Conservation (phyloP, 2,888 invertebrate genomes). For the Venustoraphidia nigricollis region DNA sequence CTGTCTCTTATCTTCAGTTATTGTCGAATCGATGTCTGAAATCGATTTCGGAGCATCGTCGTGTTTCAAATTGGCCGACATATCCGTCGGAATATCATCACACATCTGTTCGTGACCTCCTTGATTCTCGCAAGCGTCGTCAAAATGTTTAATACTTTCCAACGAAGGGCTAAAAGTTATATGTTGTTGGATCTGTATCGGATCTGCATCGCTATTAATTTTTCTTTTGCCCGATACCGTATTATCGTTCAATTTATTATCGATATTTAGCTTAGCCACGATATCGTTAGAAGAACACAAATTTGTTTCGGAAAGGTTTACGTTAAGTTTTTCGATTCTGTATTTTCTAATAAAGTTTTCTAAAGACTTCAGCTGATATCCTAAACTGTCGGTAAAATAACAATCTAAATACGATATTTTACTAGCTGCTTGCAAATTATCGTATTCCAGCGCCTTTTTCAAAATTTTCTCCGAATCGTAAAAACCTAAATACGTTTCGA, state of each 20-base stretch:
- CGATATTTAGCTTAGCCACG: too few relatives aligned
- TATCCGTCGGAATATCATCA: not conserved
- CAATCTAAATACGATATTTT: constrained; percentile 26
- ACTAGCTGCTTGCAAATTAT: constrained; percentile 27
- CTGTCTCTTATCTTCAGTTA: constrained; percentile 2
- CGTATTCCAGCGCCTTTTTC: constrained; percentile 22
- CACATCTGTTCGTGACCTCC: constrained; percentile 23
- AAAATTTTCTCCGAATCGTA: constrained; percentile 26
- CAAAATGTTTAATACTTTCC: constrained; percentile 28
- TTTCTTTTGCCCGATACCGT: not conserved
- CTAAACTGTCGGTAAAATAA: constrained; percentile 27
- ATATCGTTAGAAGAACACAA: too few relatives aligned
- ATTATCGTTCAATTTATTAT: not conserved
- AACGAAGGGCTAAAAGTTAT: constrained; percentile 26
- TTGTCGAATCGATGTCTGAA: not conserved
- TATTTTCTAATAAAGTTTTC: constrained; percentile 14
- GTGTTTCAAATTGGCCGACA: not conserved
- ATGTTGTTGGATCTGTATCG: constrained; percentile 14
- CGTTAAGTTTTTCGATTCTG: not conserved
- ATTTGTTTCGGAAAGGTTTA: too few relatives aligned
- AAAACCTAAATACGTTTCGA: constrained; percentile 25
- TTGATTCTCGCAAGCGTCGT: constrained; percentile 26
- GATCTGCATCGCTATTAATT: constrained; percentile 5
- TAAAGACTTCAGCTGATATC: constrained; percentile 25
- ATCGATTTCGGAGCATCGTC: not conserved